Evolutionary conservation across 2,888 invertebrate species (phyloP), one percentile per base, ranked within the genome.

Genomic region (Rambutsinella grinnellia): DNA sequence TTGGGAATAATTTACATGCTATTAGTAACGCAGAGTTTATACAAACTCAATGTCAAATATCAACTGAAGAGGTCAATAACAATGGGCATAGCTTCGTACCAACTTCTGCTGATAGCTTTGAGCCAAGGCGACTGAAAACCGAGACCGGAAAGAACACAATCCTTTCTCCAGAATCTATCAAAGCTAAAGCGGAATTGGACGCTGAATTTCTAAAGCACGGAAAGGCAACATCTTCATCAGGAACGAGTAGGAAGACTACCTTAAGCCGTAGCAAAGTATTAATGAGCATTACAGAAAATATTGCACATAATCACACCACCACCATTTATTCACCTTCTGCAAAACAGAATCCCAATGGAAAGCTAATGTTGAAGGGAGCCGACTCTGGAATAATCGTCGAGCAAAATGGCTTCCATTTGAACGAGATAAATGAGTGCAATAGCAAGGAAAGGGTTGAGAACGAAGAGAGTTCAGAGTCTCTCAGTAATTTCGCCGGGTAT

Each of bases 401-500:
- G 47, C 74, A 81, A 24, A 80, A 71, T 53, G 76, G 74, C 0
- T 84, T 84, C 56, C 84, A 84, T 60, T 47, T 84, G 28, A 79
- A 82, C 68, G 83, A 84, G 65, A 82, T 82, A n/a, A 79, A 66
- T 61, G 81, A 80, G 61, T 76, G 78, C 36, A 80, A 78, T 53
- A 70, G 63, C 10, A 78, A 67, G 46, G 77, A 66, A 23, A 75
- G 24, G 47, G 71, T 62, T 24, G 54, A 63, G 21, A 60, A 56
- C 26, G 75, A 69, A n/a, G 76, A 72, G 13, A 47, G 47, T 8
- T 54, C 78, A 1, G 77, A 76, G 26, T 79, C 81, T 10, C n/a
- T 82, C 6, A 80, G 92, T 86, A 91, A 90, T 82, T 94, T 94
- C 85, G 94, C 93, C 10, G 94, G 94, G 10, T 91, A 92, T 82